phyloP scores from a whole-genome alignment of 2,113 vertebrate species.

The Eudyptes chrysolophus region DNA sequence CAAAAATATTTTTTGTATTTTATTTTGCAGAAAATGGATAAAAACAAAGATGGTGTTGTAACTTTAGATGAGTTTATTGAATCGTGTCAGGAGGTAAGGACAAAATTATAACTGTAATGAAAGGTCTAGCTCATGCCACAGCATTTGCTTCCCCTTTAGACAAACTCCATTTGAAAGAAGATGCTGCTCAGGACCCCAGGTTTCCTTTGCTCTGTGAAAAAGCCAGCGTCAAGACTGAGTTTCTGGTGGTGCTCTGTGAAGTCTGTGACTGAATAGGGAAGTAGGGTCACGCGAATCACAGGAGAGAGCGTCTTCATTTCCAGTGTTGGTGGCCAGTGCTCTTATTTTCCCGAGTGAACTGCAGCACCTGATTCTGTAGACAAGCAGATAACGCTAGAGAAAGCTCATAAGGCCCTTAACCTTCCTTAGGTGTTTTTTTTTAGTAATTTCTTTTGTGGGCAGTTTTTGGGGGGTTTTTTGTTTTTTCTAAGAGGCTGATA shows the following conservation, averaged over 20 bases:
- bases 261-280: not conserved
- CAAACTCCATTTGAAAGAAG: not conserved
- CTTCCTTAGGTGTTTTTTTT: not conserved
- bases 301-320: not conserved
- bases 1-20: not conserved
- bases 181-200: not conserved
- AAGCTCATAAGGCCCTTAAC: not conserved
- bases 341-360: not conserved
- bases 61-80: conserved; percentile 97
- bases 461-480: not conserved
- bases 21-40: conserved; percentile 95
- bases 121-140: not conserved
- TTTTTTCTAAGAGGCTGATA: not conserved
- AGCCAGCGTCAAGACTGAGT: not conserved
- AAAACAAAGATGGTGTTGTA: conserved; percentile 97
- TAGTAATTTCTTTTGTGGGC: too few species aligned
- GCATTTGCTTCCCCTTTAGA: not conserved
- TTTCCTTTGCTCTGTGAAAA: not conserved
- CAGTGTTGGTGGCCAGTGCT: not conserved
- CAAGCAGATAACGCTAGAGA: not conserved
- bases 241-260: not conserved
- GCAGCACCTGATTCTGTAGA: not conserved
- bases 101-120: not conserved
- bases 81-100: conserved; percentile 93
- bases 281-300: not conserved